Percentiles rank a stretch among this genome's conserved stretches.
These are phyloP conservation scores for Autographa pulchrina DNA, from an alignment of 2,888 invertebrate species.

Conservation along the genomic window DNA sequence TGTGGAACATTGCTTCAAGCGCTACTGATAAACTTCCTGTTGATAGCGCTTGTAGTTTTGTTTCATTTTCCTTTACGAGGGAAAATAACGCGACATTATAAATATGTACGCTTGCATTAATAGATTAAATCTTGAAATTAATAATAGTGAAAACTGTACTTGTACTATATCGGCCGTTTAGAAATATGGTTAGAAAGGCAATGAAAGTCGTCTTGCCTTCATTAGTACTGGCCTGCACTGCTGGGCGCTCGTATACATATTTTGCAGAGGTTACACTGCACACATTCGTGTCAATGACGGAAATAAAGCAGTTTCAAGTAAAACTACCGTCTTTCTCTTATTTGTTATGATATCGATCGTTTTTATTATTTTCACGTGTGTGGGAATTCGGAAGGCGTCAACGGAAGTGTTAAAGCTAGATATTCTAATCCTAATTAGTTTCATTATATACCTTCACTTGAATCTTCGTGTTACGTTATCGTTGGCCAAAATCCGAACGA, in stretches of 20 bases:
- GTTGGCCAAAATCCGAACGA: not conserved
- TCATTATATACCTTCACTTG: not conserved
- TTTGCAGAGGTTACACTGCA: constrained; percentile 9
- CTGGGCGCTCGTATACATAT: not conserved
- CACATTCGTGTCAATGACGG: not conserved
- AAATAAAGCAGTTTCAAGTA: not conserved
- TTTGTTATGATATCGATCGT: not conserved
- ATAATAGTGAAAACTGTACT: constrained; percentile 26
- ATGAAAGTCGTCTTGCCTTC: constrained; percentile 49
- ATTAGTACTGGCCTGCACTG: constrained; percentile 19
- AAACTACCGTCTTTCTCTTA: constrained; percentile 1
- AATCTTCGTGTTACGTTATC: not conserved
- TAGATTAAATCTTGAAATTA: constrained; percentile 31
- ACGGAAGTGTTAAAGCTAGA: not conserved
- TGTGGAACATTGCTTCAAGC: constrained; percentile 37
- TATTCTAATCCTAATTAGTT: not conserved
- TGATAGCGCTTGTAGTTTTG: constrained; percentile 42
- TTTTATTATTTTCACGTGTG: not conserved
- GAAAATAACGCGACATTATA: constrained; percentile 28
- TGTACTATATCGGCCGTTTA: constrained; percentile 24
- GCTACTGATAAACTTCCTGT: constrained; percentile 49
- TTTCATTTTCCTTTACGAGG: constrained; percentile 41
- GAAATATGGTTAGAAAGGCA: constrained; percentile 45
- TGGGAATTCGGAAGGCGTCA: not conserved
- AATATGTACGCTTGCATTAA: not conserved